Percentiles rank a stretch among this genome's conserved stretches.
These are phyloP conservation scores for Salvelinus fontinalis DNA, from an alignment of 2,113 vertebrate species.

Conservation along the genomic window DNA sequence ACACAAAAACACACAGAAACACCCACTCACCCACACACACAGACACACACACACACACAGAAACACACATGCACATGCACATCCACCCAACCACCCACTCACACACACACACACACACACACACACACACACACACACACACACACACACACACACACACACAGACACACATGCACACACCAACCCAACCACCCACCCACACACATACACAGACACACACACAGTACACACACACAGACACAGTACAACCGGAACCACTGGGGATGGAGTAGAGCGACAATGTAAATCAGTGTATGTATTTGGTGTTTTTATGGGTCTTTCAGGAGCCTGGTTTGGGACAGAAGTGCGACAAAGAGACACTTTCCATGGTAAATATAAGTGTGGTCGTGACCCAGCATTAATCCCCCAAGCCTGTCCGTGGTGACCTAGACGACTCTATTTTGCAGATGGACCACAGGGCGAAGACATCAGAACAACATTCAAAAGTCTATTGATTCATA, in stretches of 20 bases:
- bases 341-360: constrained; percentile 59
- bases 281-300: constrained; percentile 58
- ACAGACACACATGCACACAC: no score
- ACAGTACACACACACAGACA: constrained; percentile 7
- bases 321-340: constrained; percentile 64
- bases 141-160: background rate
- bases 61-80: no score
- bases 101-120: background rate
- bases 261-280: constrained; percentile 9
- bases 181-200: background rate
- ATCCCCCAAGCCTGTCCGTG: constrained; percentile 36
- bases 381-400: constrained; percentile 66
- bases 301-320: constrained; percentile 65
- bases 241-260: constrained; percentile 31
- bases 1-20: no score
- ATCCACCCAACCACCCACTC: no score
- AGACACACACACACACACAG: no score
- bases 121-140: background rate
- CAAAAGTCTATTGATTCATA: no score
- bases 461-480: no score
- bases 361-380: constrained; percentile 69
- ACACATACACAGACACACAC: background rate
- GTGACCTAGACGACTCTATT: background rate
- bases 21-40: no score
- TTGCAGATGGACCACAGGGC: no score